Percentiles rank a stretch among this genome's conserved stretches.
Evolutionary conservation across 2,113 vertebrate genomes (phyloP).

Genomic region (Brachyhypopomus gauderio): DNA sequence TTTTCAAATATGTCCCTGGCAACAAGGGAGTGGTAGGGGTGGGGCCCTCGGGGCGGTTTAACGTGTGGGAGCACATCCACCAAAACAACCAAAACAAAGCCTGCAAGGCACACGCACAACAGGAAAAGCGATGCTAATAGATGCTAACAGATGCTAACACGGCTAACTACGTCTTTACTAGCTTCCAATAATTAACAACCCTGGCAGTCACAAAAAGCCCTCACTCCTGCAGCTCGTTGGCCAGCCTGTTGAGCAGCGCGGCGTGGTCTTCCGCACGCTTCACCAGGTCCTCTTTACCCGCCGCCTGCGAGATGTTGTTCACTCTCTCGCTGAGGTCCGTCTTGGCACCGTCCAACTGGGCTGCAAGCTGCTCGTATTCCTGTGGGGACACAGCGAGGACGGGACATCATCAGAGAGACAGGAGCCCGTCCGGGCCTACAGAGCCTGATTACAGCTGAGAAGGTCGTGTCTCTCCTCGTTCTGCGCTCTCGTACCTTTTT

Average conservation of each 20-base stretch:
- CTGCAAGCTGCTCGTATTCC: constrained; percentile 86
- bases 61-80: background rate
- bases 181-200: too few relatives aligned
- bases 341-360: constrained; percentile 84
- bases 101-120: background rate
- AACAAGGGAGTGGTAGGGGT: too few relatives aligned
- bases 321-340: constrained; percentile 82
- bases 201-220: background rate
- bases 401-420: too few relatives aligned
- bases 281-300: constrained; percentile 79
- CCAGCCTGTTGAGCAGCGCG: constrained; percentile 74
- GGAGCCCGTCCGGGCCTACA: too few relatives aligned
- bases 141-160: too few relatives aligned
- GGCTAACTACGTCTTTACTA: too few relatives aligned
- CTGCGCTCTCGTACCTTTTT: constrained; percentile 77
- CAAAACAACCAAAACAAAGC: background rate
- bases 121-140: too few relatives aligned
- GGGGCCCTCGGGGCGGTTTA: too few relatives aligned
- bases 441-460: too few relatives aligned
- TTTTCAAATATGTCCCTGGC: too few relatives aligned
- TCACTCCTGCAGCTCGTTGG: constrained; percentile 86
- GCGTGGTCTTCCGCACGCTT: constrained; percentile 85
- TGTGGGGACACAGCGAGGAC: constrained; percentile 55
- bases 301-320: constrained; percentile 74
- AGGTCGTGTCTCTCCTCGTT: too few relatives aligned